Evolutionary conservation across 1,140 invertebrate species (phyloP), one percentile per base, ranked within the genome.

Genomic region (Brachionus rubens): DNA sequence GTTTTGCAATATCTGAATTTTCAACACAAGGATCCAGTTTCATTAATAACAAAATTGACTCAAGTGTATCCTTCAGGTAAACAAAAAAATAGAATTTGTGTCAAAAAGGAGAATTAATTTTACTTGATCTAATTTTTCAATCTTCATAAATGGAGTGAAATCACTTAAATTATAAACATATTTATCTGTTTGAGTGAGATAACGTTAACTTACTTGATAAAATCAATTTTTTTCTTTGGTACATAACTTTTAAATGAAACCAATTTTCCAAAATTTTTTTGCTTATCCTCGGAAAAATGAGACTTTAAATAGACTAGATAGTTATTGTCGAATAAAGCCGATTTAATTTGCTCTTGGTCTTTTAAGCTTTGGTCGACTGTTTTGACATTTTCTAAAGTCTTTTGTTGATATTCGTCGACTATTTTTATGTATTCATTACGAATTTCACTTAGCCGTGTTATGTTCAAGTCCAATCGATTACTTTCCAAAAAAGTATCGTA

Each of bases 221-320:
- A 59, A 19, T 59, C 30, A 59, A 59, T 59, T 36, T 40, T 59
- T n/a, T 59, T 33, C 14, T 19, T 9, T 16, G 54, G 54, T 19
- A 19, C 54, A 59, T 33, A 59, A 16, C 36, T 14, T 36, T 59
- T 59, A 30, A 59, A 59, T 33, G 36, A 9, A 19, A 36, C 54
- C 9, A 59, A 19, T 33, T 59, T 59, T 59, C 54, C 54, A 16
- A 59, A 59, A 30, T 30, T 19, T 33, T 40, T 59, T 7, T 59
- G 14, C 36, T 16, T 33, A 9, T 59, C 54, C 19, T 59, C 54
- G 3, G 54, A 59, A 21, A 33, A 7, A 33, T 59, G 33, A 19
- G 54, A 59, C 16, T 59, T 59, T 59, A 59, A 59, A 36, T 59
- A 59, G 30, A 36, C 54, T 33, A 59, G 36, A 59, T 33, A 59